Percentiles rank a stretch among this genome's conserved stretches.
phyloP scores from a whole-genome alignment of 2,888 invertebrate species.

The Pterobdella sp. region DNA sequence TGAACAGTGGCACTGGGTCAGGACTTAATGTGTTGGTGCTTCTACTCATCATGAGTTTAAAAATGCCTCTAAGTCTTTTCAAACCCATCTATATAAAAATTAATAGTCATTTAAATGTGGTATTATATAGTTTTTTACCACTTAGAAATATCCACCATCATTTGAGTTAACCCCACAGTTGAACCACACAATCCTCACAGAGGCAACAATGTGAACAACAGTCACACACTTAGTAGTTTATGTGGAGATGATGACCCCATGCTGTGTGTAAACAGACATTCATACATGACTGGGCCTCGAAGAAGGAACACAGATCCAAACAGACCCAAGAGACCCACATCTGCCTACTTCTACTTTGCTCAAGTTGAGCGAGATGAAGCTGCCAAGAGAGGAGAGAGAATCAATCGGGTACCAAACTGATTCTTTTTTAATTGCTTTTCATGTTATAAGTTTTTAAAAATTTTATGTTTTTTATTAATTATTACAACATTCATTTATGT shows the following conservation, averaged over 20 bases:
- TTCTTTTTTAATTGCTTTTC: background rate
- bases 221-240: slow-evolving; percentile 11
- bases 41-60: too few relatives aligned
- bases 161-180: too few relatives aligned
- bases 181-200: background rate
- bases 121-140: too few relatives aligned
- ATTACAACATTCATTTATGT: too few relatives aligned
- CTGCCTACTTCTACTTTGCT: slow-evolving; percentile 37
- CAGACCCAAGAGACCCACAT: slow-evolving; percentile 36
- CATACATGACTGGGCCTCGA: slow-evolving; percentile 3
- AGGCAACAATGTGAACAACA: slow-evolving; percentile 11
- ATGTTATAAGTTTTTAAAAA: background rate
- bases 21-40: background rate
- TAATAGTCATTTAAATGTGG: too few relatives aligned
- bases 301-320: slow-evolving; percentile 34
- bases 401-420: slow-evolving; percentile 36
- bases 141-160: too few relatives aligned
- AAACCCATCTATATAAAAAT: too few relatives aligned
- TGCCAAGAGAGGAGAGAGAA: slow-evolving; percentile 34
- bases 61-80: too few relatives aligned
- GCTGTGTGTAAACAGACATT: slow-evolving; percentile 1
- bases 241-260: background rate
- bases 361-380: slow-evolving; percentile 34
- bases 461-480: too few relatives aligned
- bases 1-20: slow-evolving; percentile 14